Percentiles rank a stretch among this genome's conserved stretches.
phyloP scores from a whole-genome alignment of 2,888 invertebrate species.

The Noctua janthina region DNA sequence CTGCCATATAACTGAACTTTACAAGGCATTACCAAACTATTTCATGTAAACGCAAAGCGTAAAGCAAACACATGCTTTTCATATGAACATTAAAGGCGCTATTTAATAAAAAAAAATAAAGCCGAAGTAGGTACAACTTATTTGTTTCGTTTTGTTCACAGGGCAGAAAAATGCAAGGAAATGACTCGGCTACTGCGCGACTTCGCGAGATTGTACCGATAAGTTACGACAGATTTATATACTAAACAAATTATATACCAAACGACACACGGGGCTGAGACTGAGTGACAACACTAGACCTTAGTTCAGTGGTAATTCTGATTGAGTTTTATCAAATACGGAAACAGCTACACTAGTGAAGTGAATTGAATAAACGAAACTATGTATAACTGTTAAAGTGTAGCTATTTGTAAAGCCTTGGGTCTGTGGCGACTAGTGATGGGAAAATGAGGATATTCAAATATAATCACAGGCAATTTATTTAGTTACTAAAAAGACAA shows the following conservation, averaged over 20 bases:
- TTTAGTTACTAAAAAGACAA: constrained; percentile 55
- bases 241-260: constrained; percentile 46
- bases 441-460: not conserved
- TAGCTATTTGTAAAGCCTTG: constrained; percentile 52
- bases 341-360: constrained; percentile 50
- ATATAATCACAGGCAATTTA: constrained; percentile 46
- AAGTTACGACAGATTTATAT: constrained; percentile 73
- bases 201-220: constrained; percentile 97
- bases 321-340: constrained; percentile 56
- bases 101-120: not conserved
- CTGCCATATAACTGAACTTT: too few species aligned
- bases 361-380: constrained; percentile 47
- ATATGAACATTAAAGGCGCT: not conserved
- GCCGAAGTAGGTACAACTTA: not conserved
- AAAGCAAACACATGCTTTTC: not conserved
- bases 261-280: constrained; percentile 50
- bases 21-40: not conserved
- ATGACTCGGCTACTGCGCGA: constrained; percentile 95
- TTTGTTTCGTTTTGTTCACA: constrained; percentile 81
- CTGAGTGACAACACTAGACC: constrained; percentile 51
- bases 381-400: constrained; percentile 51
- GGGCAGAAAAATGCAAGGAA: constrained; percentile 94
- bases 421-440: constrained; percentile 37
- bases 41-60: too few species aligned
- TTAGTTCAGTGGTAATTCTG: constrained; percentile 50